phyloP scores from a whole-genome alignment of 2,113 vertebrate genomes.

The Verasper variegatus region DNA sequence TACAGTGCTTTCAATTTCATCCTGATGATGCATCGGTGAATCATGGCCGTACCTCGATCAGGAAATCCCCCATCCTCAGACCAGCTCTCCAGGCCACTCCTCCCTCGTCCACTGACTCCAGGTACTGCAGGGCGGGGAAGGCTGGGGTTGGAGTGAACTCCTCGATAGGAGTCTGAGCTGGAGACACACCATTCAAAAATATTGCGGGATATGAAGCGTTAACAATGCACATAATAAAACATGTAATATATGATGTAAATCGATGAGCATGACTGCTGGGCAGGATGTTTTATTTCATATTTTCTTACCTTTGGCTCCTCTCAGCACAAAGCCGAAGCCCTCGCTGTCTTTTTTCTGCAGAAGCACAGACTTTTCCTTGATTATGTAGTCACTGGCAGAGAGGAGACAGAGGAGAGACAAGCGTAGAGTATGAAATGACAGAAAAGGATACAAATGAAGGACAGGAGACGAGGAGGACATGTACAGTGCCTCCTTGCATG shows the following conservation, averaged over 20 bases:
- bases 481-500: not conserved
- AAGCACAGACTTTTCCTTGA: slow-evolving; percentile 94
- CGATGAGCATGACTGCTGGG: not conserved
- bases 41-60: slow-evolving; percentile 87
- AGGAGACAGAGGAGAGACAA: slow-evolving; percentile 27
- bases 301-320: slow-evolving; percentile 92
- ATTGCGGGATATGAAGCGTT: not conserved
- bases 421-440: not conserved
- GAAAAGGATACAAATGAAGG: not conserved
- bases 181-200: slow-evolving; percentile 23
- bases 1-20: not conserved
- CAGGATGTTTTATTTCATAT: not conserved
- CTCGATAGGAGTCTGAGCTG: slow-evolving; percentile 94
- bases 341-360: slow-evolving; percentile 97
- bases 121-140: slow-evolving; percentile 92
- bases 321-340: slow-evolving; percentile 93
- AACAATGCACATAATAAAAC: not conserved
- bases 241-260: not conserved
- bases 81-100: slow-evolving; percentile 93
- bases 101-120: slow-evolving; percentile 93
- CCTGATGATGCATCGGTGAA: not conserved
- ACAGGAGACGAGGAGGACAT: slow-evolving; percentile 5
- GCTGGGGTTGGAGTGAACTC: slow-evolving; percentile 94
- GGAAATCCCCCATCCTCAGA: slow-evolving; percentile 93
- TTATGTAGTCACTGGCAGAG: slow-evolving; percentile 90